Percentiles rank a stretch among this genome's conserved stretches.
These are phyloP conservation scores for Colius striatus DNA, from an alignment of 2,113 vertebrate species.

Conservation along the genomic window DNA sequence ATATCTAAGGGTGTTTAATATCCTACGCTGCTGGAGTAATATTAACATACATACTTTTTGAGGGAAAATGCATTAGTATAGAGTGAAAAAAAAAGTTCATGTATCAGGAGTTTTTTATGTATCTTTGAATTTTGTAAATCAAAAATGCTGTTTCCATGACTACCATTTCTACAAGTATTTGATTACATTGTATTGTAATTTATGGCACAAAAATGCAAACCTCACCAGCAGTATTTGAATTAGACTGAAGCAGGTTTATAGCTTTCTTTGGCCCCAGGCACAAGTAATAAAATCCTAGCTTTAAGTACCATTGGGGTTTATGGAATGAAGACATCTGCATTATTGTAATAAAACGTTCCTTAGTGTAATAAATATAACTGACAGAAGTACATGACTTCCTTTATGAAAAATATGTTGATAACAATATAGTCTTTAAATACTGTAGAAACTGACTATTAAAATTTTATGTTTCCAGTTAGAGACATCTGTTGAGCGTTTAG, in stretches of 20 bases:
- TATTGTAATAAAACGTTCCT: constrained; percentile 85
- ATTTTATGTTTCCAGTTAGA: constrained; percentile 79
- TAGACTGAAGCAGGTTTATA: constrained; percentile 79
- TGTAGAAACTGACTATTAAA: constrained; percentile 79
- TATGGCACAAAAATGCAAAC: constrained; percentile 69
- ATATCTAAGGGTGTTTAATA: not conserved
- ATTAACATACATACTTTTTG: constrained; percentile 8
- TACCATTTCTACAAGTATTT: constrained; percentile 73
- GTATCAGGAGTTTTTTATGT: constrained; percentile 44
- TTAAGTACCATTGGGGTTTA: constrained; percentile 83
- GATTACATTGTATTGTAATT: constrained; percentile 75
- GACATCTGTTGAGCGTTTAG: constrained; percentile 78
- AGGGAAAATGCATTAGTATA: constrained; percentile 21
- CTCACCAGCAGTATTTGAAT: constrained; percentile 69
- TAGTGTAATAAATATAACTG: constrained; percentile 84
- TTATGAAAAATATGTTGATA: constrained; percentile 83
- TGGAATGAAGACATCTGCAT: constrained; percentile 85
- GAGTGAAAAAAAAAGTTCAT: constrained; percentile 54
- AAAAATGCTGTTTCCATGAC: constrained; percentile 64
- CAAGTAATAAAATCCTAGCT: constrained; percentile 81
- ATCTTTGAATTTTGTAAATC: constrained; percentile 67
- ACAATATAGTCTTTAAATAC: constrained; percentile 80
- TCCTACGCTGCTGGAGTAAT: constrained; percentile 7
- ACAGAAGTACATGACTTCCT: constrained; percentile 78
- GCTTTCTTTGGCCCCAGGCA: constrained; percentile 79